Conservation (phyloP, 2,113 vertebrate species). For the Carettochelys insculpta region DNA sequence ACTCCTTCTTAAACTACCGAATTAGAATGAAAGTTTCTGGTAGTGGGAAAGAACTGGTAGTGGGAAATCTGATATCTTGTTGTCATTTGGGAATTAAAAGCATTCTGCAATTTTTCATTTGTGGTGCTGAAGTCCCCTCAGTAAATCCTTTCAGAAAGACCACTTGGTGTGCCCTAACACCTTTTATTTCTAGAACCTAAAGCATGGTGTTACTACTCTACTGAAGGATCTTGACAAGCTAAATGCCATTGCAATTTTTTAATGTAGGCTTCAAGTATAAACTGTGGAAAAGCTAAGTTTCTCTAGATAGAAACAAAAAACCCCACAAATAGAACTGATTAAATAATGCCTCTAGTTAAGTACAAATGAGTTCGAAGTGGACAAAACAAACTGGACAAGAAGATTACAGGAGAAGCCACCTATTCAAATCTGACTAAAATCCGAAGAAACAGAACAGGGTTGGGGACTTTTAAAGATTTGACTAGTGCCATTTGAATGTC, state of each 20-base stretch:
- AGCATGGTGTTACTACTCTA: slow-evolving; percentile 50
- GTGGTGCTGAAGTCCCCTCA: background rate
- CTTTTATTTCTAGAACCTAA: slow-evolving; percentile 37
- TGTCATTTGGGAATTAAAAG: background rate
- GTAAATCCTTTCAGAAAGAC: slow-evolving; percentile 38
- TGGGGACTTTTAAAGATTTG: slow-evolving; percentile 10
- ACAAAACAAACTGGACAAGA: slow-evolving; percentile 63
- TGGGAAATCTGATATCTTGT: background rate
- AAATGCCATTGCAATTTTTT: slow-evolving; percentile 72
- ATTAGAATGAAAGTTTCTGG: slow-evolving; percentile 1
- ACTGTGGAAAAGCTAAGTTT: slow-evolving; percentile 72
- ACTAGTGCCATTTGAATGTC: background rate
- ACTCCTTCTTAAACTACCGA: slow-evolving; percentile 50
- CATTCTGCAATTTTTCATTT: slow-evolving; percentile 43
- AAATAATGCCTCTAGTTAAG: slow-evolving; percentile 68
- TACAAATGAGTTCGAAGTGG: slow-evolving; percentile 54
- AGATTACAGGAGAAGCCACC: slow-evolving; percentile 44
- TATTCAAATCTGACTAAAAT: slow-evolving; percentile 27
- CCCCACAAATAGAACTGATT: slow-evolving; percentile 73
- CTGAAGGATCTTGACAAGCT: slow-evolving; percentile 60
- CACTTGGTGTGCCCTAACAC: slow-evolving; percentile 57
- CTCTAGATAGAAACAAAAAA: slow-evolving; percentile 62
- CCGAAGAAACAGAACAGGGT: slow-evolving; percentile 39
- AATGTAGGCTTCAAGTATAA: slow-evolving; percentile 72
- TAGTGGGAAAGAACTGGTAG: slow-evolving; percentile 6